Percentiles rank a stretch among this genome's conserved stretches.
Evolutionary conservation across 2,113 vertebrate genomes (phyloP).

Genomic region (Circaetus cinerascens): DNA sequence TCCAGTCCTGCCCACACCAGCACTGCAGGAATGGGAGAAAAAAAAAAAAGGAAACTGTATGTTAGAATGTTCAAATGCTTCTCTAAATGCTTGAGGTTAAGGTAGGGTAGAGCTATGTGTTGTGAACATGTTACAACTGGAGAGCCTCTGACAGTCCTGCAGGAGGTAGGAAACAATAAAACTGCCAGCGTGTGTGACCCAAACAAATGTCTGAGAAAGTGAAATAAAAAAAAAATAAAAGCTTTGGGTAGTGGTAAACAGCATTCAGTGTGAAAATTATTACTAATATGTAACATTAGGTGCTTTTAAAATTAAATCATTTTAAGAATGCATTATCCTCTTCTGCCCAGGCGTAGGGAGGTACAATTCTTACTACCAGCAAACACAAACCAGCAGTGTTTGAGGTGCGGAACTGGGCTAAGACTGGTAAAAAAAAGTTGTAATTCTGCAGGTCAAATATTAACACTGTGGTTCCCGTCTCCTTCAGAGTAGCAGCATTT

Average conservation of each 20-base stretch:
- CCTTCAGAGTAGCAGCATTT: not conserved
- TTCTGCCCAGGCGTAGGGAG: not conserved
- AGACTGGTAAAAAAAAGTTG: not conserved
- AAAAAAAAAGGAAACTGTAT: fast-evolving
- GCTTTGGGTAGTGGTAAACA: not conserved
- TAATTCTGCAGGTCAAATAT: not conserved
- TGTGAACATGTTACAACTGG: fast-evolving
- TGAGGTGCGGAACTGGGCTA: not conserved
- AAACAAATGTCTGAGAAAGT: not conserved
- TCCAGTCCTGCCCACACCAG: constrained; percentile 92
- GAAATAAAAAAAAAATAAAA: not conserved
- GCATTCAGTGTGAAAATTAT: not conserved
- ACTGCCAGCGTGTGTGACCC: not conserved
- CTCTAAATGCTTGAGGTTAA: not conserved
- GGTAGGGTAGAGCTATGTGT: not conserved
- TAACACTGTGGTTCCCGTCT: not conserved
- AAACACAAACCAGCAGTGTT: not conserved
- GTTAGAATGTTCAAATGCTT: fast-evolving
- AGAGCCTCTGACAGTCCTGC: not conserved
- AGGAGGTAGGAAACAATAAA: not conserved
- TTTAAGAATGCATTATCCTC: not conserved
- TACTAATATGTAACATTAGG: not conserved
- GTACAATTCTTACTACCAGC: not conserved
- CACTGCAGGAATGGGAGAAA: constrained; percentile 63
- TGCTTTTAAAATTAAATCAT: not conserved